Evolutionary conservation across 2,888 invertebrate genomes (phyloP), one percentile per base, ranked within the genome.

Genomic region (Napeogenes sylphis): DNA sequence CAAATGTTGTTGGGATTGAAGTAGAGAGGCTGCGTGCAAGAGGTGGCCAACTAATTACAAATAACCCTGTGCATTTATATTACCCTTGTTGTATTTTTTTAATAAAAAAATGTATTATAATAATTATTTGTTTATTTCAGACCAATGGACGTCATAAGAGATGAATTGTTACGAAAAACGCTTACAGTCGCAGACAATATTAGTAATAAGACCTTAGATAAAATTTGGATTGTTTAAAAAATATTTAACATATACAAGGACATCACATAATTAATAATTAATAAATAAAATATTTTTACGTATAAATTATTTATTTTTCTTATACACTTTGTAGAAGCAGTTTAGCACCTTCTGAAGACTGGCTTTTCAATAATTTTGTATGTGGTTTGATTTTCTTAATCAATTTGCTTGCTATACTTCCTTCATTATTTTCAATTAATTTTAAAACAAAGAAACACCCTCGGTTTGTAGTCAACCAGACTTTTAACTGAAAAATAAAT

Each of bases 381-480:
- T 92, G 80, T 0, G 84, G 75, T 72, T 87, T 86, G 2, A 95
- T 72, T 71, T 91, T 90, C 45, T 81, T 76, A 71, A 89, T 89
- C 3, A 95, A 72, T 59, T 82, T 75, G 33, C 79, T 80, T 32
- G 88, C 87, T 6, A 90, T 79, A 5, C 77, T 76, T 6, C 87
- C 83, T 0, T 80, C 77, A 71, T 92, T 93, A 73, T 92, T 94
- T 82, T 95, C 95, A 54, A 94, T 89, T 30, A 94, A 77, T 58
- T 92, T 90, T 2, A 96, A 82, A 8, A 96, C 81, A 61, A 96
- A 87, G 79, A 95, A 97, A 73, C 95, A 96, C 0, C 94, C 95
- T 69, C 96, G 91, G 75, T 97, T 97, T 53, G 93, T 92, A 55
- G 90, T 82, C 59, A 95, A 79, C 96, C 96, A 96, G 13, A 81